Percentiles rank a stretch among this genome's conserved stretches.
phyloP scores from a whole-genome alignment of 2,888 invertebrate species.

The Lasius fuliginosus region DNA sequence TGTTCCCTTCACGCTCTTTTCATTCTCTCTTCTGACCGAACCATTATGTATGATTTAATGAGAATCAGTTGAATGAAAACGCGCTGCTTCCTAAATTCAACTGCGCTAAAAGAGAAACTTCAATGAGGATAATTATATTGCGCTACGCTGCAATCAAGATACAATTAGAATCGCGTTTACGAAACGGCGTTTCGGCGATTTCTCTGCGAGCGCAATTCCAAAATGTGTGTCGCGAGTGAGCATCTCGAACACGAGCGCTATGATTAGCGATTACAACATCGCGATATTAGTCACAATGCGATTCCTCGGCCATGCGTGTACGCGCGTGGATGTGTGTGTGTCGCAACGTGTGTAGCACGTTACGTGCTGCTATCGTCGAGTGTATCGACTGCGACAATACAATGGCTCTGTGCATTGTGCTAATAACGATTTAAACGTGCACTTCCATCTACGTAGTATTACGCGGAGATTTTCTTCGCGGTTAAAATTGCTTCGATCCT shows the following conservation, averaged over 20 bases:
- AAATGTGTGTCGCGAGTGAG: conserved; percentile 17
- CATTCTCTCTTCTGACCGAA: not conserved
- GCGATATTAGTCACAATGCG: conserved; percentile 79
- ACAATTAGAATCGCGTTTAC: not conserved
- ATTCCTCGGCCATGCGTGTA: conserved; percentile 65
- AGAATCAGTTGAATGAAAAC: not conserved
- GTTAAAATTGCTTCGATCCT: not conserved
- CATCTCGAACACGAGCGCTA: conserved; percentile 58
- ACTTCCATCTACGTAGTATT: conserved; percentile 64
- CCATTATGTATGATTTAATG: not conserved
- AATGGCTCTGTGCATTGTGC: conserved; percentile 71
- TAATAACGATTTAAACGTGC: conserved; percentile 72
- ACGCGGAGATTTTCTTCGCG: conserved; percentile 26
- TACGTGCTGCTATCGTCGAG: conserved; percentile 43
- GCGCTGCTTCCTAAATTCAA: not conserved
- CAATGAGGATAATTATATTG: not conserved
- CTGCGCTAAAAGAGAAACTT: not conserved
- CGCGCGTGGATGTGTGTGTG: conserved; percentile 4
- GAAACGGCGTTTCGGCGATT: not conserved
- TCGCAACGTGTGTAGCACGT: conserved; percentile 33
- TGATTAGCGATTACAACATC: conserved; percentile 82
- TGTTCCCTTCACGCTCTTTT: not conserved
- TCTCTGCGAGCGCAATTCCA: conserved; percentile 1
- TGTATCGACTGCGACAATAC: conserved; percentile 24
- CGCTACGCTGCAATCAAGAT: not conserved